Base-by-base conservation (phyloP, 2,888 invertebrate genomes). In the Cosmia trapezina region DNA sequence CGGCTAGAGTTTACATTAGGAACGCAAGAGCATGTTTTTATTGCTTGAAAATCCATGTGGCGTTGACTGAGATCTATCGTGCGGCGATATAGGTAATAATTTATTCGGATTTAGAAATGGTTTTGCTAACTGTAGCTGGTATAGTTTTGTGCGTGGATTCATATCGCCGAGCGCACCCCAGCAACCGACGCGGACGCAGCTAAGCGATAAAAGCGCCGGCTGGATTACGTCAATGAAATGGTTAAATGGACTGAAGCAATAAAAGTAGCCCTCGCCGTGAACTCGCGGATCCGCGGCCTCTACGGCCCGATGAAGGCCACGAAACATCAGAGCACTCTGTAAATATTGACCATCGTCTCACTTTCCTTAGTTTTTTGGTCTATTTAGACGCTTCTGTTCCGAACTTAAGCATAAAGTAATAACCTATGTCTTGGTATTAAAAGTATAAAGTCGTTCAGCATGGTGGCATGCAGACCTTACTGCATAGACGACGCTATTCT, bases 211-310 rank as follows among this genome's bases (percentile, higher is more conserved):
- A 91, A 91, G 82, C 70, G 82, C 82, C 83, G 73, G 74, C 85
- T 87, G 89, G 89, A 90, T 94, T 95, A 92, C 94, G 94, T 94
- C 95, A 94, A 89, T 92, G 92, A 91, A 91, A 93, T 94, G 90
- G 94, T 92, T 93, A 94, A 93, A 94, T 94, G 93, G 92, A 93
- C 90, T 91, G 89, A 80, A 89, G 93, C 88, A 92, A 93, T 94
- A 94, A 94, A 93, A 90, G 92, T 90, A 92, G 92, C 94, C 95
- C 93, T 94, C 91, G 89, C 95, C 95, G 90, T 95, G 95, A 95
- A 95, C 95, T 91, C 90, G 80, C 88, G 68, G 87, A 87, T 78
- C 83, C 87, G 61, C 43, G 76, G 78, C 62, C 78, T 64, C 65
- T 19, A 87, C 83, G 89, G 91, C 49, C 84, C 89, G 83, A 81